phyloP scores from a whole-genome alignment of 2,797 vertebrate genomes.

The Anguilla pacifica region DNA sequence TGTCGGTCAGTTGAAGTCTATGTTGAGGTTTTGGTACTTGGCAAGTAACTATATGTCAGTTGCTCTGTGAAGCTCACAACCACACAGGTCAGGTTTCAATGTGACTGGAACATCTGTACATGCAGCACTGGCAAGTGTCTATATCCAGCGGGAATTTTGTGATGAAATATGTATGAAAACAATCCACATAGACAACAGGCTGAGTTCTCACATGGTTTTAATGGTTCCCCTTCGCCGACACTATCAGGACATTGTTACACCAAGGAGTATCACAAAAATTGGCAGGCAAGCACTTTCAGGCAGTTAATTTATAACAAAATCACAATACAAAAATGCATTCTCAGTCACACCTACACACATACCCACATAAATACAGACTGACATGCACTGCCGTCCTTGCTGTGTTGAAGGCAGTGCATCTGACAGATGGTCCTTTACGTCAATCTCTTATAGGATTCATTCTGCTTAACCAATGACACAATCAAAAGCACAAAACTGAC shows the following conservation, averaged over 20 bases:
- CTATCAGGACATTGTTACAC: slow-evolving; percentile 49
- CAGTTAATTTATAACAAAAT: slow-evolving; percentile 62
- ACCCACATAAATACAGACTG: slow-evolving; percentile 16
- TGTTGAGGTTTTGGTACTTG: neutral
- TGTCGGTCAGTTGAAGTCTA: neutral
- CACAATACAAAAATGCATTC: slow-evolving; percentile 58
- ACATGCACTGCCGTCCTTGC: neutral
- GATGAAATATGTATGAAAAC: slow-evolving; percentile 27
- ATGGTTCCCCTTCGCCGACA: slow-evolving; percentile 45
- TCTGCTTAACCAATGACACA: neutral
- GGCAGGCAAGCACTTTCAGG: slow-evolving; percentile 73
- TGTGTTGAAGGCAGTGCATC: neutral
- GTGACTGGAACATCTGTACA: neutral
- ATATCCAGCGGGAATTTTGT: neutral
- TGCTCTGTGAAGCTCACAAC: neutral
- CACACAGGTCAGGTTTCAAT: neutral
- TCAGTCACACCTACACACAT: slow-evolving; percentile 25
- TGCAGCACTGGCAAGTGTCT: neutral
- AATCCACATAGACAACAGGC: slow-evolving; percentile 37
- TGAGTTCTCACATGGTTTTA: slow-evolving; percentile 60
- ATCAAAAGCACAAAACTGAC: neutral
- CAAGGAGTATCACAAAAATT: slow-evolving; percentile 66
- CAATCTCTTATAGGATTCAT: neutral
- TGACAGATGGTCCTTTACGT: neutral
- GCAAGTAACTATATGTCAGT: neutral